Evolutionary conservation across 1,140 invertebrate genomes (phyloP).

Genomic region (Vanessa tameamea): DNA sequence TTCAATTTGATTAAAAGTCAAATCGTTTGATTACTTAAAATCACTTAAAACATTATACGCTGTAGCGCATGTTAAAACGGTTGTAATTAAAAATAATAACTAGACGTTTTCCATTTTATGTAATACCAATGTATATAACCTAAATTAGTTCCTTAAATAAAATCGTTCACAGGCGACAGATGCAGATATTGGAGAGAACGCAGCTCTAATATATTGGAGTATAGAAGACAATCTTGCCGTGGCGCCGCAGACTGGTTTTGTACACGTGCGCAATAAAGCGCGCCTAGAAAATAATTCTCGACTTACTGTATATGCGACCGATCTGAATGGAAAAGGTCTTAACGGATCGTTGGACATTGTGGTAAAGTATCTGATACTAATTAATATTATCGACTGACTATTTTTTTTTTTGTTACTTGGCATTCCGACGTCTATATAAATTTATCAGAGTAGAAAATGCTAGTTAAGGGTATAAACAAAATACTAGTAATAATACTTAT

Average conservation of each 20-base stretch:
- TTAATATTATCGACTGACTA: not conserved
- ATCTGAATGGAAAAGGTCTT: slow-evolving; percentile 57
- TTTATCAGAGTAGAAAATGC: too few species aligned
- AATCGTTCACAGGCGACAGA: slow-evolving; percentile 60
- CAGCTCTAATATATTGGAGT: slow-evolving; percentile 61
- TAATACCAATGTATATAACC: too few species aligned
- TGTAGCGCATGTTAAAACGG: too few species aligned
- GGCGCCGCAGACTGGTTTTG: slow-evolving; percentile 56
- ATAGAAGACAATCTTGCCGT: slow-evolving; percentile 53
- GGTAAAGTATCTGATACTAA: slow-evolving; percentile 43
- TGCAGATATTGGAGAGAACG: slow-evolving; percentile 68
- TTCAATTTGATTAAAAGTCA: too few species aligned
- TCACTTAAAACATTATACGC: too few species aligned
- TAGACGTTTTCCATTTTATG: too few species aligned
- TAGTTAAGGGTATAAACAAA: too few species aligned
- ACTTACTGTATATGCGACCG: slow-evolving; percentile 56
- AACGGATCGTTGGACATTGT: slow-evolving; percentile 58
- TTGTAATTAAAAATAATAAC: too few species aligned
- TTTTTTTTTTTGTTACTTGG: too few species aligned
- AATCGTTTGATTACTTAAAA: too few species aligned
- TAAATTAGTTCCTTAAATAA: not conserved
- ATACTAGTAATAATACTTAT: too few species aligned
- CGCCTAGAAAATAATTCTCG: slow-evolving; percentile 45
- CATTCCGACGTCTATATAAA: not conserved
- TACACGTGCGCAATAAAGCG: slow-evolving; percentile 55